Percentiles rank a stretch among this genome's conserved stretches.
These are phyloP conservation scores for Rattus rattus DNA, from an alignment of 2,113 vertebrate genomes.

Conservation along the genomic window DNA sequence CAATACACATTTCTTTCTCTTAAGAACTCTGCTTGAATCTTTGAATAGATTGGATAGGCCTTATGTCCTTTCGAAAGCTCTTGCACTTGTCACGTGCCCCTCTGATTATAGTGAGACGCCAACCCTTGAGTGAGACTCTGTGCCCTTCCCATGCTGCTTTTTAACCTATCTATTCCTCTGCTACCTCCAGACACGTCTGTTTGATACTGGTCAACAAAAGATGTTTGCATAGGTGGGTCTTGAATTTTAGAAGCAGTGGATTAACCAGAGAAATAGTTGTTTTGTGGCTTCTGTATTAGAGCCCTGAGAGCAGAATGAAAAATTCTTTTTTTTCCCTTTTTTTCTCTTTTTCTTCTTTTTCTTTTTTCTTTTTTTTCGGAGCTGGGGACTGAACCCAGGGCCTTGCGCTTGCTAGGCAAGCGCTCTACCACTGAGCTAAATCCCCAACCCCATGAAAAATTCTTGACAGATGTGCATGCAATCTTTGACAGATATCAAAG, in stretches of 20 bases:
- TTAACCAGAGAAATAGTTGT: not conserved
- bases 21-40: not conserved
- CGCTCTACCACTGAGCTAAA: too few relatives aligned
- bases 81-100: not conserved
- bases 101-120: not conserved
- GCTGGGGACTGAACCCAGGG: too few relatives aligned
- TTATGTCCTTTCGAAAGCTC: not conserved
- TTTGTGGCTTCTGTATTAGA: not conserved
- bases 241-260: not conserved
- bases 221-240: not conserved
- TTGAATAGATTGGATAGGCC: not conserved
- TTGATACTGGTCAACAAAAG: not conserved
- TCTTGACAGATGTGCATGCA: not conserved
- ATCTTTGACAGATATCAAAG: conserved; percentile 11
- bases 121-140: not conserved
- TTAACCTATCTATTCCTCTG: not conserved
- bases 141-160: too few relatives aligned
- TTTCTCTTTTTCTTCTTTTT: too few relatives aligned
- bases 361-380: too few relatives aligned
- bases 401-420: too few relatives aligned
- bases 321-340: too few relatives aligned
- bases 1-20: not conserved
- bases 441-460: too few relatives aligned
- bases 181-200: not conserved
- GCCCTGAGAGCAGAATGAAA: not conserved